These are phyloP conservation scores for Teleiodes luculella DNA, from an alignment of 2,888 invertebrate species.

Conservation along the genomic window DNA sequence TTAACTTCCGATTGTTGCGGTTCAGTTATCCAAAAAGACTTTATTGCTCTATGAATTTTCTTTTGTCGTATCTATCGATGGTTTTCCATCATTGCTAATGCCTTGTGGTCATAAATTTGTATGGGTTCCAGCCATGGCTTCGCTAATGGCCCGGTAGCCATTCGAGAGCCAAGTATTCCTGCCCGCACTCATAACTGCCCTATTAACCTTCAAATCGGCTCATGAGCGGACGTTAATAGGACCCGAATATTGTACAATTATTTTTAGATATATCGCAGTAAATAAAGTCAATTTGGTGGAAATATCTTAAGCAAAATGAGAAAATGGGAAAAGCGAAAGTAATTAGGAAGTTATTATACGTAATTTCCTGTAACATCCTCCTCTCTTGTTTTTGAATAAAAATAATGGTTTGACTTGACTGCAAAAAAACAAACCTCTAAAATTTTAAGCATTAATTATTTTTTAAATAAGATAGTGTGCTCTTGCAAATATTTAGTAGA, in stretches of 20 bases:
- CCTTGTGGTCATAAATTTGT: slow-evolving; percentile 10
- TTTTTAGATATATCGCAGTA: neutral
- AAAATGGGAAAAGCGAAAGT: neutral
- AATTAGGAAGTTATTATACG: slow-evolving; percentile 3
- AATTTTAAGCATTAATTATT: too few relatives aligned
- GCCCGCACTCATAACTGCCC: neutral
- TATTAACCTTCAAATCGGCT: slow-evolving; percentile 9
- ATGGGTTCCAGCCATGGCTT: slow-evolving; percentile 1
- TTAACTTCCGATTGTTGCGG: too few relatives aligned
- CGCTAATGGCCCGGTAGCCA: slow-evolving; percentile 5
- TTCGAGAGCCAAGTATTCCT: neutral
- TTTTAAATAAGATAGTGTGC: too few relatives aligned
- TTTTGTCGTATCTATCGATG: slow-evolving; percentile 12
- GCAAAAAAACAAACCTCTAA: too few relatives aligned
- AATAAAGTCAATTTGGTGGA: neutral
- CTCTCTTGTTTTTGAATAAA: neutral
- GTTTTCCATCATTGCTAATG: slow-evolving; percentile 10
- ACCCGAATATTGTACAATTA: neutral
- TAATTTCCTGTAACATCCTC: slow-evolving; percentile 1
- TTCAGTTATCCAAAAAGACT: too few relatives aligned
- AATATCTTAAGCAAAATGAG: neutral
- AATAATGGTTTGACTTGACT: neutral
- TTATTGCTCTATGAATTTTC: too few relatives aligned
- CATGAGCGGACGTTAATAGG: slow-evolving; percentile 1
- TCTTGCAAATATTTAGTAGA: too few relatives aligned